Base-by-base conservation (phyloP, 2,888 invertebrate genomes). In the Parthenolecanium corni region DNA sequence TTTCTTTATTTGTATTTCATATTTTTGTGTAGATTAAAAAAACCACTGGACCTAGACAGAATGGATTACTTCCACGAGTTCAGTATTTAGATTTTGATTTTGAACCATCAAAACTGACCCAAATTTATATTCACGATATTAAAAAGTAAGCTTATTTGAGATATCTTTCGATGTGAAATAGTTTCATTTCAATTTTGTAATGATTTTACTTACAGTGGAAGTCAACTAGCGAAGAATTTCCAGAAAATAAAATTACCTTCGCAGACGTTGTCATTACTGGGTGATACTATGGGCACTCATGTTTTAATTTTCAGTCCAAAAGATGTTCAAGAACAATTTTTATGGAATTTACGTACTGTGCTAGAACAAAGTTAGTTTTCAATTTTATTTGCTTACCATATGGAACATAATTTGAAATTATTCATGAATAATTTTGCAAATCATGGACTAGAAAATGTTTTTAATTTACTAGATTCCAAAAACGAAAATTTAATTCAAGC, bases 291-390 rank as follows among this genome's bases (percentile, higher is more conserved):
- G 14, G 46, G 46, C 11, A 3, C 20, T 16, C 18, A 11, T 18
- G 46, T 46, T 14, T 20, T 46, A 16, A 46, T 46, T n/a, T 11
- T 46, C 9, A 46, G 46, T 18, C 14, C 14, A 2, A n/a, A 16
- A 2, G 9, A n/a, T 3, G 18, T 46, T 11, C 46, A 46, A 16
- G 46, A 46, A 46, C 46, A 46, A 11, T 46, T 46, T 46, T 18
- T 46, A 14, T 11, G 9, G 2, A 46, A 46, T 46, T 18, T 46
- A 16, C 18, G 20, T 18, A 11, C 14, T 16, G n/a, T 46, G n/a
- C 46, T 46, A 11, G 46, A 46, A 46, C n/a, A 46, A 46, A 46
- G 46, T 46, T 40, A 40, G 40, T 40, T n/a, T n/a, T n/a, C n/a
- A n/a, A n/a, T n/a, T n/a, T n/a, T n/a, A n/a, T n/a, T n/a, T n/a